Evolutionary conservation across 1,140 invertebrate genomes (phyloP), one percentile per base, ranked within the genome.

Genomic region (Drosophila asahinai): DNA sequence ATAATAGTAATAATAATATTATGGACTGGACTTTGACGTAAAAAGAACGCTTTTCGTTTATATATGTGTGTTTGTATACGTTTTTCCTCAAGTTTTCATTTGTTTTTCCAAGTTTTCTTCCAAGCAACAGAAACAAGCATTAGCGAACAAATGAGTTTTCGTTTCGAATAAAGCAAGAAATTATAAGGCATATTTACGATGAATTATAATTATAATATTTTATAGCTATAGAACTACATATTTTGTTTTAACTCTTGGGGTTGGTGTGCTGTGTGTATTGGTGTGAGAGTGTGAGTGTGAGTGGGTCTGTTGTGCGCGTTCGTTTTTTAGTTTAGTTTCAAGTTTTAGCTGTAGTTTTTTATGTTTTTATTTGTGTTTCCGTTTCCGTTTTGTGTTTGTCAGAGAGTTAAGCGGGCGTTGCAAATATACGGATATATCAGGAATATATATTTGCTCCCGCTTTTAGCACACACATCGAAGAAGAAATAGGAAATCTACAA

Each of bases 51-150:
- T 55, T 70, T 38, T 47, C 25, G 30, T 70, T 33, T 76, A 45
- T 59, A 48, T 45, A 43, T 68, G 14, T 64, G 19, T 25, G 45
- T 40, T 51, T 65, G 38, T 55, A 43, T 42, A 62, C 59, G 45
- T 60, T 42, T 60, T 25, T 57, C 36, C 33, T 40, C 45, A 38
- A 47, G 30, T 68, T 36, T 75, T 17, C 61, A 19, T 78, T 11
- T 43, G 33, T 62, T 71, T 74, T 43, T 65, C 15, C 40, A n/a
- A 47, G 61, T 47, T 70, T 59, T 62, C 58, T 65, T 68, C 54
- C 54, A 82, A 77, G 81, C 81, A 89, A 84, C 71, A 84, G 64
- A 89, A 84, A 90, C 67, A 89, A 84, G 86, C 86, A 81, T 22
- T 79, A 81, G 86, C 81, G 74, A 81, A 81, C 65, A 79, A 83